Evolutionary conservation across 2,113 vertebrate genomes (phyloP).

Genomic region (Promerops cafer): DNA sequence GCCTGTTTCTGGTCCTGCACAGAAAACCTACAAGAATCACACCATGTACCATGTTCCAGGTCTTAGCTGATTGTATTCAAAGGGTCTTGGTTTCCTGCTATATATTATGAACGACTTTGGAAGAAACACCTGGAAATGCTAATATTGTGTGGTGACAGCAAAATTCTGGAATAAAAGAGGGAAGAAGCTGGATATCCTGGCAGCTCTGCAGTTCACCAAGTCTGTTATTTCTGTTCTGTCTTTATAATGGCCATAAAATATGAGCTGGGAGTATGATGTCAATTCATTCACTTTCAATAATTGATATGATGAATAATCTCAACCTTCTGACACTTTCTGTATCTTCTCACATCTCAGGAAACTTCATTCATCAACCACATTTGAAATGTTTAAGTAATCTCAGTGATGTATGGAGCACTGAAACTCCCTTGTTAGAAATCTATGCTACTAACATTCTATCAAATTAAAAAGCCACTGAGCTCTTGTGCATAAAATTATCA

Average conservation of each 20-base stretch:
- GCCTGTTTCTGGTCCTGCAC: not conserved
- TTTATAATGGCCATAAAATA: slow-evolving; percentile 85
- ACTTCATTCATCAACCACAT: slow-evolving; percentile 90
- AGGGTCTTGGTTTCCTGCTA: not conserved
- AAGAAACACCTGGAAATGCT: not conserved
- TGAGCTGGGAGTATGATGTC: slow-evolving; percentile 86
- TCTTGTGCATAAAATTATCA: slow-evolving; percentile 85
- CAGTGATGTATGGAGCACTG: slow-evolving; percentile 86
- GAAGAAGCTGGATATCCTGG: slow-evolving; percentile 45
- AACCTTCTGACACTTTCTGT: slow-evolving; percentile 87
- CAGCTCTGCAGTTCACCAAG: slow-evolving; percentile 49
- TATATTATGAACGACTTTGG: not conserved
- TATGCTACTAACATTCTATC: slow-evolving; percentile 87
- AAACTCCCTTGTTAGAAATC: slow-evolving; percentile 85
- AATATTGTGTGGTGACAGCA: not conserved
- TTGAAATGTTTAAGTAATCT: slow-evolving; percentile 91
- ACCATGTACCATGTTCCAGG: not conserved
- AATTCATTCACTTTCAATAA: slow-evolving; percentile 94
- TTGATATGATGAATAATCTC: slow-evolving; percentile 95
- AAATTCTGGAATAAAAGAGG: not conserved
- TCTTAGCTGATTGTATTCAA: not conserved
- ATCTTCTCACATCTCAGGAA: slow-evolving; percentile 79
- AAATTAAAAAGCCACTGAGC: slow-evolving; percentile 86
- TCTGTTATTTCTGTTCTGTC: slow-evolving; percentile 79
- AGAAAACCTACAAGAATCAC: not conserved